Base-by-base conservation (phyloP, 64 coral and sea anemone genomes). In the Montipora sp. region DNA sequence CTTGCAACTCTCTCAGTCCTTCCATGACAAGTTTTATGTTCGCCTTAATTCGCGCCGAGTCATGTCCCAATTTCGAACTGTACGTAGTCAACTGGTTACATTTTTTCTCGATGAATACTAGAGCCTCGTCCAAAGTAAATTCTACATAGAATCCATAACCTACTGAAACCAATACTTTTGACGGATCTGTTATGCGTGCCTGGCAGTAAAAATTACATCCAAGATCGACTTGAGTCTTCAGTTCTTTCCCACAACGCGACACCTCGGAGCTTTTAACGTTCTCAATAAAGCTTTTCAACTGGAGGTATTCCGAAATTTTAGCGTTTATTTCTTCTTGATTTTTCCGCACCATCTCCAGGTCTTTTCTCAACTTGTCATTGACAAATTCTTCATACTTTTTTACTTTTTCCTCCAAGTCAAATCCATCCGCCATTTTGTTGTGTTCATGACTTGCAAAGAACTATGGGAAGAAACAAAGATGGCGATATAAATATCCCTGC, bases 81-180 rank as follows among this genome's bases (percentile, higher is more conserved):
- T 93, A 79, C 19, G 23, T 76, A 13, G 88, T 94, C 86, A 99
- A 75, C 70, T 96, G 83, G 27, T 80, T 59, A 65, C 89, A 91
- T 75, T 99, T 99, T 77, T 96, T 99, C 81, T 94, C 89, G 58
- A 99, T 92, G 75, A 99, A 99, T 48, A 65, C 48, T 5, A 96
- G 76, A 13, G 98, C 98, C 74, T 99, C 98, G 51, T 96, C 91
- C 75, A 99, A 92, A 18, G 94, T 99, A 36, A 99, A 96, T 45
- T 99, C 94, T 36, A 99, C 94, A 89, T 75, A 99, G 85, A 99
- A 99, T 75, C 98, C 98, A 87, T 87, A 96, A 59, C 98, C 98
- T 24, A 99, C 98, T 27, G 89, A 88, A 16, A 99, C 95, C 66
- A 92, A 92, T 84, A 99, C 92, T 69, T 87, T 99, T 44, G 91